phyloP scores from a whole-genome alignment of 2,113 vertebrate genomes.

The Lophotis ruficrista region DNA sequence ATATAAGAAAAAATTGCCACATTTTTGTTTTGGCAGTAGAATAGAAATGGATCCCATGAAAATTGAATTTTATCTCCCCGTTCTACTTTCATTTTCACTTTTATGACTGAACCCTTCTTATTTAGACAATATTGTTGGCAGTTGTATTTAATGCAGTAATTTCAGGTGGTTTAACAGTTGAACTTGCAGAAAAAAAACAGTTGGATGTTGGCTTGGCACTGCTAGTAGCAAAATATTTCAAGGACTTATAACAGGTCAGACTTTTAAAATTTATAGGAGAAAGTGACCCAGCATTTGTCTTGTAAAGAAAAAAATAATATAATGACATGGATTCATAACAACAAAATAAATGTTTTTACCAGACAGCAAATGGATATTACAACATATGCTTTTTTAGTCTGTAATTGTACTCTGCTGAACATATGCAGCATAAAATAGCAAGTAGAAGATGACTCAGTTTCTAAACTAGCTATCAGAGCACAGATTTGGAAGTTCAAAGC shows the following conservation, averaged over 20 bases:
- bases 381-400: slow-evolving; percentile 16
- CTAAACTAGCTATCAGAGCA: background rate
- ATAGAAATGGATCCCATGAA: background rate
- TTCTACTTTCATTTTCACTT: background rate
- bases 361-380: background rate
- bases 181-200: background rate
- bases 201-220: background rate
- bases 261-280: background rate
- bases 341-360: slow-evolving; percentile 22
- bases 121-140: background rate
- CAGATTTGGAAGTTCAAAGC: background rate
- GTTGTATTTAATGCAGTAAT: background rate
- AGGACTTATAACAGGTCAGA: slow-evolving; percentile 2
- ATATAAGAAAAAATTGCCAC: background rate
- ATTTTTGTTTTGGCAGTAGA: background rate
- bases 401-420: background rate
- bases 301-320: background rate
- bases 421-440: background rate
- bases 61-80: background rate
- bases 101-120: background rate
- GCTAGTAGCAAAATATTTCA: slow-evolving; percentile 9
- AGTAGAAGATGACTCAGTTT: slow-evolving; percentile 3
- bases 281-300: background rate
- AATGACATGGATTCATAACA: background rate
- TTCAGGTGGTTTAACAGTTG: background rate